These are phyloP conservation scores for Chinchilla lanigera DNA, from an alignment of 2,113 vertebrate genomes.

Conservation along the genomic window DNA sequence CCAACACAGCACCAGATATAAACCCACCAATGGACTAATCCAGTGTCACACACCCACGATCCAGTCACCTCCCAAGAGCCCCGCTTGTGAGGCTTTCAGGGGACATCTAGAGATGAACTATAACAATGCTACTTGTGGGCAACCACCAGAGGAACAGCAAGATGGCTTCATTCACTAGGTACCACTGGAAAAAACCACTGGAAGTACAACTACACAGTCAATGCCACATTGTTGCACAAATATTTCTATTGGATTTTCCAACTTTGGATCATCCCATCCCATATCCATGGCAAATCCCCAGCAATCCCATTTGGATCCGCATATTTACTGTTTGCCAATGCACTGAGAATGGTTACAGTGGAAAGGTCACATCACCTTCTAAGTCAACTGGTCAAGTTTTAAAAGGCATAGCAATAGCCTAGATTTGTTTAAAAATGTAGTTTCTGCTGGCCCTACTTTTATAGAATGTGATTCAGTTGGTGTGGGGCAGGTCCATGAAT, in stretches of 20 bases:
- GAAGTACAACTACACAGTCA: not conserved
- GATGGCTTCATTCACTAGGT: not conserved
- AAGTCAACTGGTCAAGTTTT: not conserved
- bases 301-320: not conserved
- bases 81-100: not conserved
- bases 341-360: not conserved
- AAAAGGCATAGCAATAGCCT: not conserved
- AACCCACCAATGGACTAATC: not conserved
- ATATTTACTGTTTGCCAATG: not conserved
- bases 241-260: not conserved
- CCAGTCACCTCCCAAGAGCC: not conserved
- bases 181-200: not conserved
- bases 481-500: not conserved
- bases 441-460: not conserved
- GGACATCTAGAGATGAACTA: not conserved
- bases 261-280: not conserved
- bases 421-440: not conserved
- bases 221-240: not conserved
- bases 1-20: not conserved
- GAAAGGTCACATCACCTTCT: not conserved
- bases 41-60: not conserved
- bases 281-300: not conserved
- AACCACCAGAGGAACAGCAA: not conserved
- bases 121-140: not conserved
- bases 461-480: conserved; percentile 13